These are phyloP conservation scores for Canis aureus DNA, from an alignment of 2,113 vertebrate genomes.

Conservation along the genomic window DNA sequence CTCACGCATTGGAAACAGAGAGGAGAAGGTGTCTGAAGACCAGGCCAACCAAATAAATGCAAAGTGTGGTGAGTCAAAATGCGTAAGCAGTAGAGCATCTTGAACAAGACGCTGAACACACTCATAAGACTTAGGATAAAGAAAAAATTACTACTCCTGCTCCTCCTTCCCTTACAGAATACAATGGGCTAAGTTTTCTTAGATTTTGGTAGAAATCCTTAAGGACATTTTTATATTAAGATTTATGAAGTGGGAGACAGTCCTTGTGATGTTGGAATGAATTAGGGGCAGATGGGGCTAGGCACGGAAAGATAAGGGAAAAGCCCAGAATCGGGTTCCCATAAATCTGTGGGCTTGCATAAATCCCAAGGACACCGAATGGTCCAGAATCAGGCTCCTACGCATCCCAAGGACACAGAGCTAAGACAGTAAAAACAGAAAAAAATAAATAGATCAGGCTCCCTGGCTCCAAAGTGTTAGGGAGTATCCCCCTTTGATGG, in stretches of 20 bases:
- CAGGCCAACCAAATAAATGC: background rate
- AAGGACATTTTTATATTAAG: background rate
- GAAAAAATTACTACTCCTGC: background rate
- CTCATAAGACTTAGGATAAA: background rate
- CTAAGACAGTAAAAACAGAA: too few relatives aligned
- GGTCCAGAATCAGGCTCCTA: too few relatives aligned
- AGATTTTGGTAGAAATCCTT: background rate
- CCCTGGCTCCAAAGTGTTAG: too few relatives aligned
- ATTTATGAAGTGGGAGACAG: background rate
- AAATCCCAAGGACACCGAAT: too few relatives aligned
- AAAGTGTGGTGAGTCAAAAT: background rate
- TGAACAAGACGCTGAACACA: background rate
- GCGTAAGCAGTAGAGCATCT: background rate
- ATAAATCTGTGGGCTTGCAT: too few relatives aligned
- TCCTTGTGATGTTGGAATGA: background rate
- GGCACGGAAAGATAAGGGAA: too few relatives aligned
- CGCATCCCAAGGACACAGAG: too few relatives aligned
- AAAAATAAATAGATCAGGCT: too few relatives aligned
- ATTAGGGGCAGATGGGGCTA: too few relatives aligned
- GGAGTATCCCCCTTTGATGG: too few relatives aligned
- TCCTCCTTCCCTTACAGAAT: background rate
- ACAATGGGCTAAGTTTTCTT: background rate
- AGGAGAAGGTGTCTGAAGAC: background rate
- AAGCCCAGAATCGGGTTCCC: too few relatives aligned
- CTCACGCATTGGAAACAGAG: background rate